Percentiles rank a stretch among this genome's conserved stretches.
These are phyloP conservation scores for Ganaspis sp. DNA, from an alignment of 1,140 invertebrate genomes.

Conservation along the genomic window DNA sequence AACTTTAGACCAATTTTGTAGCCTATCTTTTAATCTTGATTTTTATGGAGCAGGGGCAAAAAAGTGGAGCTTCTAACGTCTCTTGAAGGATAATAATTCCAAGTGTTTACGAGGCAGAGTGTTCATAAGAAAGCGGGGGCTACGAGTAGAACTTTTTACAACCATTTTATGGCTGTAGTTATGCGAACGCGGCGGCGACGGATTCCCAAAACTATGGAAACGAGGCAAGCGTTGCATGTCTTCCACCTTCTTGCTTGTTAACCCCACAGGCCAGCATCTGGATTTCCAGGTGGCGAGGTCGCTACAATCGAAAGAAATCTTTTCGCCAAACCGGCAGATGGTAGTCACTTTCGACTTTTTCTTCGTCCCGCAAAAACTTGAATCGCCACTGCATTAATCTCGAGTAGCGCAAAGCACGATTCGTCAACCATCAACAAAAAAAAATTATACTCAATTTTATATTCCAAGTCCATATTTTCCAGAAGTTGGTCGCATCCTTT, in stretches of 20 bases:
- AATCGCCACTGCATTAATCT: conserved; percentile 1
- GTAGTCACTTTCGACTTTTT: conserved; percentile 1
- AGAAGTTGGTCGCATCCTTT: too few relatives aligned
- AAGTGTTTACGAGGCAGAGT: conserved; percentile 56
- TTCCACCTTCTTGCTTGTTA: conserved; percentile 43
- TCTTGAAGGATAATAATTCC: conserved; percentile 54
- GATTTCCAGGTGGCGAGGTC: conserved; percentile 24
- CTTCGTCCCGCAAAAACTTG: background rate
- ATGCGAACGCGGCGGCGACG: conserved; percentile 36
- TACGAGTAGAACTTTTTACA: conserved; percentile 52
- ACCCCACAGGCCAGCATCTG: background rate
- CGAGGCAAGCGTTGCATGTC: conserved; percentile 18
- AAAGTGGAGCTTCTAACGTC: background rate
- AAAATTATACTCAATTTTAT: background rate
- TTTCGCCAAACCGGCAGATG: background rate
- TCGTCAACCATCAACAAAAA: background rate
- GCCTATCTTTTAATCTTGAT: conserved; percentile 7
- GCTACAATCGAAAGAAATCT: conserved; percentile 23
- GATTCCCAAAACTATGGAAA: conserved; percentile 58
- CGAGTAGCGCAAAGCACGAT: background rate
- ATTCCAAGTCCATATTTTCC: background rate
- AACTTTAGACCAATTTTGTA: background rate
- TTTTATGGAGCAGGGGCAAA: background rate
- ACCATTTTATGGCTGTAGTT: conserved; percentile 55
- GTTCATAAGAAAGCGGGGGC: conserved; percentile 55